These are phyloP conservation scores for Invenusta paracnida DNA, from an alignment of 2,888 invertebrate species.

Conservation along the genomic window DNA sequence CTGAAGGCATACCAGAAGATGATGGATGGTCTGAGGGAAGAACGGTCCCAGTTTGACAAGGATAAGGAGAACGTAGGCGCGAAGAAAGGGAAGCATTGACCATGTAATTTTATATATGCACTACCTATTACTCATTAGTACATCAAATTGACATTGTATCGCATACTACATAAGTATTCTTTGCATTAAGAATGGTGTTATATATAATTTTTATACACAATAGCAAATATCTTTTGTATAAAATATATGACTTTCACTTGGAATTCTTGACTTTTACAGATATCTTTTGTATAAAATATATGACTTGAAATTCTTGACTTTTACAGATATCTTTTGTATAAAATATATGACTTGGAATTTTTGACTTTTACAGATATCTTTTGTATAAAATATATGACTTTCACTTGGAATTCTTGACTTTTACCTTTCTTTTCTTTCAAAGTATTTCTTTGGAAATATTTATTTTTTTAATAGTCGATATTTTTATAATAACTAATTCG, in stretches of 20 bases:
- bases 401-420: too few relatives aligned
- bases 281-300: background rate
- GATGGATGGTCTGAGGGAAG: constrained; percentile 1
- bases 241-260: constrained; percentile 21
- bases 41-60: constrained; percentile 1
- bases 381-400: too few relatives aligned
- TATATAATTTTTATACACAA: constrained; percentile 15
- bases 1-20: constrained; percentile 26
- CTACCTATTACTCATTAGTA: constrained; percentile 15
- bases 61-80: background rate
- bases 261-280: background rate
- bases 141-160: constrained; percentile 16
- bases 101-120: constrained; percentile 20
- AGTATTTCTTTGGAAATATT: constrained; percentile 25
- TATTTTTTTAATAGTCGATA: constrained; percentile 12
- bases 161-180: constrained; percentile 12
- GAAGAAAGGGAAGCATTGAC: background rate
- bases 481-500: background rate
- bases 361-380: too few relatives aligned
- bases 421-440: constrained; percentile 21
- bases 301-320: background rate
- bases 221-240: constrained; percentile 25
- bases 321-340: constrained; percentile 24
- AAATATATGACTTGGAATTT: constrained; percentile 23
- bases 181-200: constrained; percentile 15